Percentiles rank a stretch among this genome's conserved stretches.
These are phyloP conservation scores for Pandemis heparana DNA, from an alignment of 2,888 invertebrate genomes.

Conservation along the genomic window DNA sequence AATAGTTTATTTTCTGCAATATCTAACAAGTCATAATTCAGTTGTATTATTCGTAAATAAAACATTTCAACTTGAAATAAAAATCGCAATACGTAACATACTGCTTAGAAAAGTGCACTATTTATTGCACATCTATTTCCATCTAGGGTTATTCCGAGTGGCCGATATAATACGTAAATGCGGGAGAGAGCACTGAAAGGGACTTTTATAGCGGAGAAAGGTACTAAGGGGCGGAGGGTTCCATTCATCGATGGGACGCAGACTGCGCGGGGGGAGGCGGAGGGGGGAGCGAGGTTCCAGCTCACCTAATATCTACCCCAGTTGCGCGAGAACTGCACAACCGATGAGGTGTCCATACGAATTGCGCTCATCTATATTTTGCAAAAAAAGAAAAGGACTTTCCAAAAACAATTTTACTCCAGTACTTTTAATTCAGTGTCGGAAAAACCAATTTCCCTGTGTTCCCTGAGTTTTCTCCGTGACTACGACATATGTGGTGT, in stretches of 20 bases:
- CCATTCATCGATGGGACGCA: constrained; percentile 80
- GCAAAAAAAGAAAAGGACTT: constrained; percentile 5
- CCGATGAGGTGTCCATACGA: constrained; percentile 35
- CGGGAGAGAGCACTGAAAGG: constrained; percentile 64
- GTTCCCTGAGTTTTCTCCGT: constrained; percentile 8
- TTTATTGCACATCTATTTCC: constrained; percentile 64
- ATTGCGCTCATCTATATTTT: constrained; percentile 10
- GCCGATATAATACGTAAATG: constrained; percentile 69
- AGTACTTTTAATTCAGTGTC: not conserved
- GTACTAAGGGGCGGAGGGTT: constrained; percentile 62
- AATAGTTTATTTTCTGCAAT: not conserved
- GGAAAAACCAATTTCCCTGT: not conserved
- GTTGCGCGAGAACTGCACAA: constrained; percentile 57
- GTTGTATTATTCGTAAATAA: not conserved
- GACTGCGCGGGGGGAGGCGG: constrained; percentile 69
- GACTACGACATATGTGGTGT: constrained; percentile 25
- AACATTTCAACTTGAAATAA: not conserved
- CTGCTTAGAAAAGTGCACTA: constrained; percentile 9
- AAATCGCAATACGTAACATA: not conserved
- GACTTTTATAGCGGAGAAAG: constrained; percentile 66
- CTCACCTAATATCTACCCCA: constrained; percentile 70
- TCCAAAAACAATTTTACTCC: not conserved
- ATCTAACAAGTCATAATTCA: not conserved
- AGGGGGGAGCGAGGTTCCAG: constrained; percentile 58
- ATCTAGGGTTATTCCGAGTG: constrained; percentile 72